A percentile compares a stretch with the other conserved stretches of the same genome.
Conservation (phyloP, 1,140 invertebrate genomes). For the Leptinotarsa lineolata region DNA sequence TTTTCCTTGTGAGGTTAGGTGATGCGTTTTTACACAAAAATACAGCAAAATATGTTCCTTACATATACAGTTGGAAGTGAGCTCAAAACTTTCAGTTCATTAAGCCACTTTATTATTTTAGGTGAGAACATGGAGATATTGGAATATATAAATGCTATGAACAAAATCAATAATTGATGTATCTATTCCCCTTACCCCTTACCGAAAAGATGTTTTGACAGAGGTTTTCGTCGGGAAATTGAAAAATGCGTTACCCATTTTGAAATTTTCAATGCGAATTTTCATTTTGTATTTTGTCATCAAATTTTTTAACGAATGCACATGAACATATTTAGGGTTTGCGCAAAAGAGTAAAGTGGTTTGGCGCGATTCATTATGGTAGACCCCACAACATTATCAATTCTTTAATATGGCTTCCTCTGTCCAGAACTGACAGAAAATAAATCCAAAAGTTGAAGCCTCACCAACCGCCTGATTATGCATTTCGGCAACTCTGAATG, state of each 20-base stretch:
- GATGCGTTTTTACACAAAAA: constrained; percentile 10
- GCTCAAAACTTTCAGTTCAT: not conserved
- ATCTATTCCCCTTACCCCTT: constrained; percentile 44
- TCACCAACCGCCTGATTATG: not conserved
- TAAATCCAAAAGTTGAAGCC: not conserved
- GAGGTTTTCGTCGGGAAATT: constrained; percentile 24
- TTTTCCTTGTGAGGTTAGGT: constrained; percentile 23
- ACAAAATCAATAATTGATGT: constrained; percentile 54
- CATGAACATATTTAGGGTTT: constrained; percentile 49
- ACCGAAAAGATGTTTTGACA: constrained; percentile 31
- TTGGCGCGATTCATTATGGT: constrained; percentile 48
- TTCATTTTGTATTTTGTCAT: constrained; percentile 34
- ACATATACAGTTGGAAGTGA: not conserved
- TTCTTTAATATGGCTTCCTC: constrained; percentile 35
- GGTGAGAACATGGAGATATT: constrained; percentile 24
- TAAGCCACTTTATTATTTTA: not conserved
- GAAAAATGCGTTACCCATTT: constrained; percentile 21
- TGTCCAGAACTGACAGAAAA: not conserved
- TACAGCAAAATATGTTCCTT: constrained; percentile 4
- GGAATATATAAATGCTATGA: constrained; percentile 41
- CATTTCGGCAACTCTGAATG: not conserved
- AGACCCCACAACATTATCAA: constrained; percentile 8
- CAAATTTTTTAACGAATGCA: constrained; percentile 51
- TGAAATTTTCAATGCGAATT: constrained; percentile 22
- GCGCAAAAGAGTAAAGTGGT: constrained; percentile 48